phyloP scores from a whole-genome alignment of 1,140 invertebrate species.

The Chironomus tepperi region DNA sequence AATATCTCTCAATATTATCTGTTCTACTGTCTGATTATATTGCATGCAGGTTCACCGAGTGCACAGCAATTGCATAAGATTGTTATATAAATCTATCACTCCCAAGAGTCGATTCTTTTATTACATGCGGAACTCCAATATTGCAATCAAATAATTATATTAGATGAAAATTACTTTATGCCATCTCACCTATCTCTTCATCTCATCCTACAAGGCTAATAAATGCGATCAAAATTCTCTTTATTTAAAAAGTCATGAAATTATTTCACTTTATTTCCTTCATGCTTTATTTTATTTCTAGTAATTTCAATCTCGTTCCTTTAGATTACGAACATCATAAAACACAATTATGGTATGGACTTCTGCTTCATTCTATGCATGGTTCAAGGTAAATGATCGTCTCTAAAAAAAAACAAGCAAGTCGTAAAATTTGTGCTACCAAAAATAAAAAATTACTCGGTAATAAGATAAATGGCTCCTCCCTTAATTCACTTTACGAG shows the following conservation, averaged over 20 bases:
- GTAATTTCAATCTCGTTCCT: neutral
- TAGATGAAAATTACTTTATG: neutral
- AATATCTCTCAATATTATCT: neutral
- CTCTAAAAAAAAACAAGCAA: slow-evolving; percentile 5
- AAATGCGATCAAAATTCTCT: slow-evolving; percentile 8
- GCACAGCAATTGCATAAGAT: neutral
- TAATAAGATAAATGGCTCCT: neutral
- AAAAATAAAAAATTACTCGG: neutral
- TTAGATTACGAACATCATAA: neutral
- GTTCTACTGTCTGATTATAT: neutral
- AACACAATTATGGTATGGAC: neutral
- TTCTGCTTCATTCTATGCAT: neutral
- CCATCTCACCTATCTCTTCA: neutral
- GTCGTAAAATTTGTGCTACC: neutral
- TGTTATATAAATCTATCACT: slow-evolving; percentile 9
- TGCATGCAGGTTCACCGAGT: neutral
- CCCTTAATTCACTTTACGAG: slow-evolving; percentile 1
- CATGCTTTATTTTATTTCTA: neutral
- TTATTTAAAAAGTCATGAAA: neutral
- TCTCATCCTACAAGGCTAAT: neutral
- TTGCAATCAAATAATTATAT: neutral
- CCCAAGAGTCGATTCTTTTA: neutral
- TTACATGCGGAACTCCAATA: neutral
- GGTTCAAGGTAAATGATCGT: neutral
- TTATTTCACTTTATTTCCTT: neutral